Evolutionary conservation across 2,888 invertebrate species (phyloP).

Genomic region (Oxytorus armatus): DNA sequence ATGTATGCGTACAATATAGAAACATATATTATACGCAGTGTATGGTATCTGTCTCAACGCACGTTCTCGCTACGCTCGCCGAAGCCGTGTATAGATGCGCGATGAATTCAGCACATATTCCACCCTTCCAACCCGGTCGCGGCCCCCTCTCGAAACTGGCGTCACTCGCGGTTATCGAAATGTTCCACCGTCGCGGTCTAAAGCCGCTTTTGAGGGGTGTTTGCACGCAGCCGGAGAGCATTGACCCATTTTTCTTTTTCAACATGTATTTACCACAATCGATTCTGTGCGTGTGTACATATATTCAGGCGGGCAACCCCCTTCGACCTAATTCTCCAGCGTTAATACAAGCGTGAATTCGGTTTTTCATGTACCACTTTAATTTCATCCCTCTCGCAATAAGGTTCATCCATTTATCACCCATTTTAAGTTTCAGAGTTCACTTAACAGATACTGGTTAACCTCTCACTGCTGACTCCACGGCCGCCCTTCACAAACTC

Average conservation of each 20-base stretch:
- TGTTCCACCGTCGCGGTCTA: constrained; percentile 64
- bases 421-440: background rate
- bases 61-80: constrained; percentile 3
- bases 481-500: background rate
- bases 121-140: background rate
- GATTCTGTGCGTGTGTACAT: constrained; percentile 8
- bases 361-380: constrained; percentile 25
- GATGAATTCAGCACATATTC: constrained; percentile 34
- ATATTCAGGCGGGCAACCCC: constrained; percentile 1
- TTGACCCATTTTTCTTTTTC: constrained; percentile 34
- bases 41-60: constrained; percentile 45
- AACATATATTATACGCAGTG: constrained; percentile 30
- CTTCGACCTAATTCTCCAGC: background rate
- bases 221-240: constrained; percentile 32
- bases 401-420: constrained; percentile 3
- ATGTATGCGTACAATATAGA: constrained; percentile 14
- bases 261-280: constrained; percentile 8
- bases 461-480: background rate
- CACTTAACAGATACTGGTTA: background rate
- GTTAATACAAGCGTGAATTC: background rate
- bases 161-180: constrained; percentile 57
- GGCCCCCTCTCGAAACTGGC: background rate
- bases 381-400: constrained; percentile 8
- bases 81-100: constrained; percentile 11
- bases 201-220: constrained; percentile 40